Base-by-base conservation (phyloP, 2,113 vertebrate species). In the Gadus macrocephalus region DNA sequence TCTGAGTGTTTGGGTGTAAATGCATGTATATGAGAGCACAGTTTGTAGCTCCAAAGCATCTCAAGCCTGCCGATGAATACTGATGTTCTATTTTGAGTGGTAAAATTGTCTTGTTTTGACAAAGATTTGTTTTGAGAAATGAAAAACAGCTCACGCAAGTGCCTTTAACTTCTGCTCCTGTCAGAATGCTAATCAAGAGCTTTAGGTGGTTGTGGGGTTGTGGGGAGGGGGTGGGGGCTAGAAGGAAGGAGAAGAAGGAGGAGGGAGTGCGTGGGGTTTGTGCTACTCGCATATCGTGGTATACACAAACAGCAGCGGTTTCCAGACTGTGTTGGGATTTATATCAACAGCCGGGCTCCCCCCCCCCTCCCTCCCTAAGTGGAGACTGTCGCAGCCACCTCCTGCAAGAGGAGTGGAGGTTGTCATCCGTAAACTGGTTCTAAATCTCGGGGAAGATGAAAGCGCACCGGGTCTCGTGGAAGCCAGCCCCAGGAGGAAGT, bases 361-460 rank as follows among this genome's bases (percentile, higher is more conserved):
- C 42, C 42, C 42, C 11, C 42, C 42, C 42, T 12, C 42, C 42
- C 42, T 9, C 11, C 42, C 62, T 75, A 73, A 83, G 72, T 61
- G 63, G 25, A 64, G 62, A 70, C 58, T 55, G 58, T 71, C 76
- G 20, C 69, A 69, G 35, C 64, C 59, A 67, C 61, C 71, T 71
- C 62, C 60, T 59, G 78, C 42, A 58, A 64, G 62, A 77, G 42
- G 49, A 74, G 70, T 15, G 72, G 72, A 77, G 72, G 72, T 61
- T 76, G 78, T 28, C 38, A 78, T 74, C 68, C 75, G 60, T 67
- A 64, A 81, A 68, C 25, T 69, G 62, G 53, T 64, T 73, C 77
- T 81, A n/a, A 64, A 83, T 85, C 68, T 81, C 75, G 60, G 71
- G 72, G 73, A 80, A 85, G 86, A 89, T 86, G 68, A 88, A 88